A percentile compares a stretch with the other conserved stretches of the same genome.
Conservation (phyloP, 2,888 invertebrate genomes). For the Aspidiotus destructor region DNA sequence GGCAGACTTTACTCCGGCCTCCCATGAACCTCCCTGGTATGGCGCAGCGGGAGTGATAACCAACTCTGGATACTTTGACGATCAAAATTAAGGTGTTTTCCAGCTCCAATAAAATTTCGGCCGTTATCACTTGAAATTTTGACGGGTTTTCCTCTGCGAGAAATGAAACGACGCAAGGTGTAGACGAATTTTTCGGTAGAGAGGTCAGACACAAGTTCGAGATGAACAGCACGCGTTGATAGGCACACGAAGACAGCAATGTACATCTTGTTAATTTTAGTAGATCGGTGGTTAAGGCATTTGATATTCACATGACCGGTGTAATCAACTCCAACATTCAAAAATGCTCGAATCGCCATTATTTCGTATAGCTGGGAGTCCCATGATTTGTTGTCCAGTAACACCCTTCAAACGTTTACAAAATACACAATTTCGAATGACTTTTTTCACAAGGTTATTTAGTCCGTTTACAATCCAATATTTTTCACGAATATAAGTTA, state of each 20-base stretch:
- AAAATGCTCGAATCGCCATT: background rate
- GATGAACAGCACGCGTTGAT: slow-evolving; percentile 8
- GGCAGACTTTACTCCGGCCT: slow-evolving; percentile 27
- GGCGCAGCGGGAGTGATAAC: slow-evolving; percentile 27
- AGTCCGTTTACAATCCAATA: slow-evolving; percentile 12
- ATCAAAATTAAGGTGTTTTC: slow-evolving; percentile 3
- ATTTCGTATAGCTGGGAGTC: slow-evolving; percentile 1
- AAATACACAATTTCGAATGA: slow-evolving; percentile 11
- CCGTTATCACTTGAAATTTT: slow-evolving; percentile 35
- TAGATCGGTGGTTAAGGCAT: slow-evolving; percentile 1
- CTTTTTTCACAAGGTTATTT: slow-evolving; percentile 3
- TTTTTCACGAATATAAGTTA: background rate
- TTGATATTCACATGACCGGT: slow-evolving; percentile 15
- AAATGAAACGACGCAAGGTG: slow-evolving; percentile 15
- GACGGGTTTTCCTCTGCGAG: slow-evolving; percentile 22
- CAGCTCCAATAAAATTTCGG: slow-evolving; percentile 36
- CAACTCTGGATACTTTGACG: background rate
- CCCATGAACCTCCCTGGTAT: slow-evolving; percentile 34
- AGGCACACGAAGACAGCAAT: slow-evolving; percentile 23
- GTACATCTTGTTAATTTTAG: slow-evolving; percentile 3
- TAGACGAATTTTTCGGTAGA: slow-evolving; percentile 13
- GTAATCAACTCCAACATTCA: slow-evolving; percentile 14
- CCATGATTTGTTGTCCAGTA: slow-evolving; percentile 10
- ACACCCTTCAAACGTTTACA: slow-evolving; percentile 3
- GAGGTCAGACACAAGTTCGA: slow-evolving; percentile 17